Evolutionary conservation across 2,888 invertebrate species (phyloP).

Genomic region (Hemithea aestivaria): DNA sequence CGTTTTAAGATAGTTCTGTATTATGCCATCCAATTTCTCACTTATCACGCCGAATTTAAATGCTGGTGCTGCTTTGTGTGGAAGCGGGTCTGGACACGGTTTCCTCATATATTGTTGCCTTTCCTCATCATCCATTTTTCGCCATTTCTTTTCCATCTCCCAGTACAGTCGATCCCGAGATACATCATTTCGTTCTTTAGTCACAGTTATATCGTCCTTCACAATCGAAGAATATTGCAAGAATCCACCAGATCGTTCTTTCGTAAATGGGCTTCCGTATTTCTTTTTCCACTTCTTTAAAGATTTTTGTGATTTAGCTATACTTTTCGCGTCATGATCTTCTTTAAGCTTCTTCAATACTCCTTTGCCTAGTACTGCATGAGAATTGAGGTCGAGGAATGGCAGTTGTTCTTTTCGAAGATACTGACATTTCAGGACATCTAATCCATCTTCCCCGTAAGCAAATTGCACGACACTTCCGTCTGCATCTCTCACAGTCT

Average conservation of each 20-base stretch:
- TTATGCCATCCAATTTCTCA: constrained; percentile 86
- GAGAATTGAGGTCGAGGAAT: constrained; percentile 90
- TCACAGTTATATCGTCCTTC: constrained; percentile 64
- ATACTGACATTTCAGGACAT: constrained; percentile 92
- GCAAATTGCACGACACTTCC: constrained; percentile 94
- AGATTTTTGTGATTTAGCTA: constrained; percentile 79
- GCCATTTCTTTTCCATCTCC: constrained; percentile 84
- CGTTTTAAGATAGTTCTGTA: constrained; percentile 79
- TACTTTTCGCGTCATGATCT: constrained; percentile 65
- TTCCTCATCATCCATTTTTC: constrained; percentile 77
- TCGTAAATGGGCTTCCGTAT: constrained; percentile 62
- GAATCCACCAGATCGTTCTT: constrained; percentile 77
- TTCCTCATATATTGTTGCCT: constrained; percentile 75
- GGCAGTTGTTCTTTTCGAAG: constrained; percentile 85
- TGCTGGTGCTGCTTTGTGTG: constrained; percentile 84
- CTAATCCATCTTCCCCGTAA: constrained; percentile 96
- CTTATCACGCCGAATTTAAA: constrained; percentile 89
- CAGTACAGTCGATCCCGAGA: constrained; percentile 81
- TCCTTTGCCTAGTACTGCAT: constrained; percentile 80
- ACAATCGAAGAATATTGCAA: constrained; percentile 78
- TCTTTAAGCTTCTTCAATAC: constrained; percentile 80
- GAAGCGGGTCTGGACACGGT: constrained; percentile 87
- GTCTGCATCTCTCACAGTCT: constrained; percentile 97
- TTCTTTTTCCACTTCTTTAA: constrained; percentile 81
- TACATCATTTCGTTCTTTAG: constrained; percentile 44